Evolutionary conservation across 2,888 invertebrate species (phyloP).

Genomic region (Stegophylla sp.): DNA sequence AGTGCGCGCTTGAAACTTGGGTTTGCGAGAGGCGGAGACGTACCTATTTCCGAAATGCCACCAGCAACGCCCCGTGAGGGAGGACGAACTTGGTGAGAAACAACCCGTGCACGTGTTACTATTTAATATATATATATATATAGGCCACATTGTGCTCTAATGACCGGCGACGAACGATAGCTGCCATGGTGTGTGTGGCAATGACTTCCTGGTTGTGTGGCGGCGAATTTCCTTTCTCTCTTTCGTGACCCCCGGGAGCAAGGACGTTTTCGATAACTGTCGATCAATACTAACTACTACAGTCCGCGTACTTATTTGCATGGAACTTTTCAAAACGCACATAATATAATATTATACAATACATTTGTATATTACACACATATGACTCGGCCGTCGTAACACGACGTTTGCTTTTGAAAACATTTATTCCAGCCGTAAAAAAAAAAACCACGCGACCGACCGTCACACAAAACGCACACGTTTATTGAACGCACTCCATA

Average conservation of each 20-base stretch:
- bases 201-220: slow-evolving; percentile 42
- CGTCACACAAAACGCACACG: background rate
- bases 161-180: background rate
- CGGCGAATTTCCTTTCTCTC: slow-evolving; percentile 53
- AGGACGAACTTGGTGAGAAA: no score
- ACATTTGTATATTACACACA: background rate
- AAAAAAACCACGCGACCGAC: background rate
- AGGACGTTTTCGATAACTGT: slow-evolving; percentile 39
- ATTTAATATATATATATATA: background rate
- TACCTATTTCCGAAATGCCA: no score
- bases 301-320: background rate
- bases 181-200: background rate
- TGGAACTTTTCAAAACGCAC: background rate
- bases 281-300: slow-evolving; percentile 22
- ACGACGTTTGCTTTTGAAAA: background rate
- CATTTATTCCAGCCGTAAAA: background rate
- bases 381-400: background rate
- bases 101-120: no score
- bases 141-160: background rate
- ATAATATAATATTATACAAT: no score
- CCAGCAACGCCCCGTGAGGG: no score
- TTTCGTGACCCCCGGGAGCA: slow-evolving; percentile 49
- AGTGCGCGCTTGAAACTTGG: no score
- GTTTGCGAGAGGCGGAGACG: no score
- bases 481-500: background rate